Base-by-base conservation (phyloP, 2,888 invertebrate genomes). In the Physocephala rufipes region DNA sequence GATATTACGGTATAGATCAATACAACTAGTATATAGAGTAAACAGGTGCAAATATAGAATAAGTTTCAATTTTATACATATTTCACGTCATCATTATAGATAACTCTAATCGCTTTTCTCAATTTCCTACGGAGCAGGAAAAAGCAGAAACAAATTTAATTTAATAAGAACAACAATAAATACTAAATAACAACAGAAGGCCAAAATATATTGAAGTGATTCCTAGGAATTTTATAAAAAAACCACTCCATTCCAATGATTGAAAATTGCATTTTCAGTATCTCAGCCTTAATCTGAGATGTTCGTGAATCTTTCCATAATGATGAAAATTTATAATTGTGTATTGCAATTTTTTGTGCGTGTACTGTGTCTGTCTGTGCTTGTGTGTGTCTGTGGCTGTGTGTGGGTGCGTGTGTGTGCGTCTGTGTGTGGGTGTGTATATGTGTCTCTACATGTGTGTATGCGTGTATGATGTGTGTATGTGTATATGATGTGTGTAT, bases 271-370 rank as follows among this genome's bases (percentile, higher is more conserved):
- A n/a, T n/a, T n/a, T n/a, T n/a, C n/a, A n/a, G n/a, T n/a, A n/a
- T n/a, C n/a, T n/a, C n/a, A n/a, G n/a, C n/a, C n/a, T n/a, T n/a
- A n/a, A n/a, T n/a, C n/a, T n/a, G n/a, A n/a, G n/a, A n/a, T n/a
- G 81, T 79, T 76, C 75, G 75, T 76, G 79, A 79, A 80, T 80
- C 79, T 76, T 79, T 74, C 77, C 76, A 4, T 12, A 55, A 21
- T 64, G 28, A 70, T 68, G 66, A 66, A n/a, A n/a, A 15, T 58
- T 58, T 58, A 58, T 12, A 28, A 2, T 58, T 28, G 55, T 21
- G 21, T 55, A n/a, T 55, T n/a, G n/a, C n/a, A 36, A 9, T 7
- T 58, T 9, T 2, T 28, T 49, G 26, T 30, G 28, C 7, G 2
- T 67, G 21, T 45, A 58, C 71, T 67, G 63, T 61, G 71, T 59